Evolutionary conservation across 2,797 vertebrate species (phyloP).

Genomic region (Aulostomus chinensis): DNA sequence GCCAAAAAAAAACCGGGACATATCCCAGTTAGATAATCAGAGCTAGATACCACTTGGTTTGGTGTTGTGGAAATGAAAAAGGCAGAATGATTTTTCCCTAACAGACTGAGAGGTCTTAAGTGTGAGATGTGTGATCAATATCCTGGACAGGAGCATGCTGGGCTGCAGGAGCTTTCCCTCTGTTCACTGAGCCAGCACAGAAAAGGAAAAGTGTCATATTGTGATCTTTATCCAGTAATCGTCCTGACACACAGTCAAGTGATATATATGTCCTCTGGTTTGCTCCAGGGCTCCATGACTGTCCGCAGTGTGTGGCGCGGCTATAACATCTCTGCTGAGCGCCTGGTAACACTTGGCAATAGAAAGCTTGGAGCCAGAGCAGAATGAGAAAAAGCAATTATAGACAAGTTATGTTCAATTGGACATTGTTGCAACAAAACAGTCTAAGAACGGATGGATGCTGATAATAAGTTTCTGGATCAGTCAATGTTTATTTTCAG

Average conservation of each 20-base stretch:
- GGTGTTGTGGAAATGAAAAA: conserved; percentile 45
- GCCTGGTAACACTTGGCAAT: conserved; percentile 14
- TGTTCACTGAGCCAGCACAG: conserved; percentile 88
- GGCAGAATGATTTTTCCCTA: conserved; percentile 50
- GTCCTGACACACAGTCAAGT: conserved; percentile 89
- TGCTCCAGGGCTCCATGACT: conserved; percentile 82
- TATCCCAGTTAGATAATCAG: background rate
- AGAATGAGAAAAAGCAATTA: conserved; percentile 52
- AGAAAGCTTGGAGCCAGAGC: conserved; percentile 21
- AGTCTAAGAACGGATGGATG: conserved; percentile 37
- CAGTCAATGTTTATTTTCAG: conserved; percentile 56
- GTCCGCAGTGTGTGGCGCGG: conserved; percentile 45
- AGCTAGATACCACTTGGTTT: conserved; percentile 6
- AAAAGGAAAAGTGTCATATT: conserved; percentile 98
- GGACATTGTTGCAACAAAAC: conserved; percentile 39
- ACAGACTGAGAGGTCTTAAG: conserved; percentile 65
- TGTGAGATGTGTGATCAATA: conserved; percentile 76
- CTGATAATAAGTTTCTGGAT: conserved; percentile 45
- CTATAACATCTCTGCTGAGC: conserved; percentile 58
- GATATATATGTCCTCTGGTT: conserved; percentile 87
- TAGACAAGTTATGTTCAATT: conserved; percentile 63
- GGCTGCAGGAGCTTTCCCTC: conserved; percentile 81
- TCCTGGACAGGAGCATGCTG: conserved; percentile 66
- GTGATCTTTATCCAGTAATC: conserved; percentile 98
- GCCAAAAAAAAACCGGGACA: background rate